These are phyloP conservation scores for Natrix natrix DNA, from an alignment of 2,797 vertebrate genomes.

Conservation along the genomic window DNA sequence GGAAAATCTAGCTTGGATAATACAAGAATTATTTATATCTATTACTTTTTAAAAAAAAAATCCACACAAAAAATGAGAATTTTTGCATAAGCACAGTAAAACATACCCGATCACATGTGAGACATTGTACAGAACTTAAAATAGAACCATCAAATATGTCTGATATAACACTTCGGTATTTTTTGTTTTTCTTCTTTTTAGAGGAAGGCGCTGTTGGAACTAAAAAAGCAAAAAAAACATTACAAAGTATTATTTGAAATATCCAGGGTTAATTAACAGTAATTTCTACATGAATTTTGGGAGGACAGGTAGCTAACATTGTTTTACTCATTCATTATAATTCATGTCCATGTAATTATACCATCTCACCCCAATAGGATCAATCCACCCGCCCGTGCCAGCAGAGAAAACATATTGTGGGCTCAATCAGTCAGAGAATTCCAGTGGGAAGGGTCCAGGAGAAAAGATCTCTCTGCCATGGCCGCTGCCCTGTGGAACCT, in stretches of 20 bases:
- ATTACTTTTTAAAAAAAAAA: background rate
- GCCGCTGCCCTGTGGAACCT: background rate
- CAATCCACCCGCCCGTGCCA: background rate
- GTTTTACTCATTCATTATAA: background rate
- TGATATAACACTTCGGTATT: slow-evolving; percentile 94
- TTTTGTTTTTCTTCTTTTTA: slow-evolving; percentile 93
- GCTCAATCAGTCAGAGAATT: background rate
- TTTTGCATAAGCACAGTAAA: background rate
- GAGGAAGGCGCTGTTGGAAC: slow-evolving; percentile 78
- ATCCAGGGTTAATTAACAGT: background rate
- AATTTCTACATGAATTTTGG: background rate
- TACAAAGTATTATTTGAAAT: background rate
- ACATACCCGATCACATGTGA: slow-evolving; percentile 97
- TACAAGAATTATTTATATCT: background rate
- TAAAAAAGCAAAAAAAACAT: slow-evolving; percentile 47
- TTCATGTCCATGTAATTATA: background rate
- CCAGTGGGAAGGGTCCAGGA: background rate
- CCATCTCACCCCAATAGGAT: background rate
- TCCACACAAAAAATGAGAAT: background rate
- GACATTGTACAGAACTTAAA: slow-evolving; percentile 96
- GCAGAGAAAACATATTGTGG: background rate
- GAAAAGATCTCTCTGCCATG: background rate
- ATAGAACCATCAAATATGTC: slow-evolving; percentile 98
- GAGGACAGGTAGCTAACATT: background rate
- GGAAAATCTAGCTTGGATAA: background rate